Evolutionary conservation across 2,113 vertebrate species (phyloP), one percentile per base, ranked within the genome.

Genomic region (Clarias magur): DNA sequence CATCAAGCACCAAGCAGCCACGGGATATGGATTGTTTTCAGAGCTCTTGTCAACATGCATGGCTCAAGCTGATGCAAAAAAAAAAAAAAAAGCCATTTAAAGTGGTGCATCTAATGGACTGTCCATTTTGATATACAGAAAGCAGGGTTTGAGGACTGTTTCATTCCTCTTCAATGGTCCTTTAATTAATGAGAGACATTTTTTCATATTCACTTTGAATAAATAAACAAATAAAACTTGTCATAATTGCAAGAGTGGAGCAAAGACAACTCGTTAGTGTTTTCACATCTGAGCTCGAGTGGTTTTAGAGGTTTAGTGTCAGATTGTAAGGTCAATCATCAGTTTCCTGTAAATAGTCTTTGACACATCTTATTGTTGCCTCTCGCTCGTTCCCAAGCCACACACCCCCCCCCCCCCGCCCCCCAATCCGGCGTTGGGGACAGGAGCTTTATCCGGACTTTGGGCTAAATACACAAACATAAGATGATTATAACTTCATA

Each of bases 401-500:
- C n/a, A n/a, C n/a, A n/a, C n/a, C n/a, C n/a, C n/a, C n/a, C n/a
- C n/a, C n/a, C n/a, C n/a, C n/a, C n/a, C n/a, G n/a, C n/a, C n/a
- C n/a, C n/a, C n/a, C 38, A 75, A 13, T 25, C 19, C 42, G 11
- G 12, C 12, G 11, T 27, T 8, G 82, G 17, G 60, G 70, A 63
- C 48, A 15, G 53, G 73, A 87, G 60, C 84, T 62, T 59, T 23
- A 63, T 76, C 9, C 42, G 25, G 63, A 79, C 72, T 67, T 54
- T 62, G 25, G 65, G 56, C 60, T 84, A 81, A 63, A 86, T 88
- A 54, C 90, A 90, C 25, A 0, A 34, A 72, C 17, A 34, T 75
- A 53, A 57, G 72, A 88, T 82, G 87, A 93, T 92, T 90, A 93
- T 92, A 92, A 85, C 86, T 82, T 92, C 90, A 92, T 92, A 94